Conservation (phyloP, 2,113 vertebrate genomes). For the Ranitomeya imitator region DNA sequence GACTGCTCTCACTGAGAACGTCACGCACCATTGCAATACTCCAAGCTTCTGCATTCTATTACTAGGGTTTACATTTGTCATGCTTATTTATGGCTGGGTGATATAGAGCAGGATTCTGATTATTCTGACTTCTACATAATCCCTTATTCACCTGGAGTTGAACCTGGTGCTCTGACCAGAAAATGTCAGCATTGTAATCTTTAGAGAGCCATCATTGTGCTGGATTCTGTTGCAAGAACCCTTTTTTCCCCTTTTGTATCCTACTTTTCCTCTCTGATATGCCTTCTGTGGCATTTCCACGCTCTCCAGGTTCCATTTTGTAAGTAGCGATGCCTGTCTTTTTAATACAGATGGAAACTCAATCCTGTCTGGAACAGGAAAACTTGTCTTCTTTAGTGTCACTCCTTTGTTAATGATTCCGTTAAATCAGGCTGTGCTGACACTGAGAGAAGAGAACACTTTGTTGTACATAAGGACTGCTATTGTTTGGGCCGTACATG, state of each 20-base stretch:
- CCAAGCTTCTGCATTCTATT: background rate
- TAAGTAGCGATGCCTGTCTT: conserved; percentile 58
- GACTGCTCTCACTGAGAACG: background rate
- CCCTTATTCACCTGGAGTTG: conserved; percentile 43
- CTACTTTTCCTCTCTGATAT: conserved; percentile 58
- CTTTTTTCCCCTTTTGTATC: conserved; percentile 44
- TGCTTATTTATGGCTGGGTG: background rate
- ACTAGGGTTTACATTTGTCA: background rate
- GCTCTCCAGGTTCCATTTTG: conserved; percentile 50
- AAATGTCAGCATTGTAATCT: conserved; percentile 62
- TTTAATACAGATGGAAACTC: conserved; percentile 68
- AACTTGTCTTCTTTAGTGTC: conserved; percentile 64
- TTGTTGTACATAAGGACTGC: conserved; percentile 68
- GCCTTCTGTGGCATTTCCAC: conserved; percentile 58
- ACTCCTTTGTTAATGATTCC: conserved; percentile 70
- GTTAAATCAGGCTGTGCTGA: conserved; percentile 71
- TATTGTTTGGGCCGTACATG: conserved; percentile 68
- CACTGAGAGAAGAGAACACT: conserved; percentile 64
- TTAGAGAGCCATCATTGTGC: conserved; percentile 57
- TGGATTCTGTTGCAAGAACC: conserved; percentile 26
- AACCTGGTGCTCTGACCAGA: conserved; percentile 35
- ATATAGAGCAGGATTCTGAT: conserved; percentile 33
- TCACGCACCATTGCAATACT: background rate
- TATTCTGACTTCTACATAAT: conserved; percentile 55
- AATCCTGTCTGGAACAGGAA: conserved; percentile 63